phyloP scores from a whole-genome alignment of 2,113 vertebrate genomes.

The Pheucticus melanocephalus region DNA sequence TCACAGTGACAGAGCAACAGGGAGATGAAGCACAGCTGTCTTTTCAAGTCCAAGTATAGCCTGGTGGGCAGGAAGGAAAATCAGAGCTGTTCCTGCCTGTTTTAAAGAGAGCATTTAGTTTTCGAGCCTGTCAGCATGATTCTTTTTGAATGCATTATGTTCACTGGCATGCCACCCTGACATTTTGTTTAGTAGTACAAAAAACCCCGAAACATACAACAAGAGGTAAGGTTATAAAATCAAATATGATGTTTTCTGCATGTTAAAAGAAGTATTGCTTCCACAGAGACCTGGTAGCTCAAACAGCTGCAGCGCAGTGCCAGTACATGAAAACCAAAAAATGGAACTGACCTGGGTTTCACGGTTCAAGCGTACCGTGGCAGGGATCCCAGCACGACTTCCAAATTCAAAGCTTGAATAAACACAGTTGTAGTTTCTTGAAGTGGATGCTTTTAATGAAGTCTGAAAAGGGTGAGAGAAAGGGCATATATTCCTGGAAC shows the following conservation, averaged over 20 bases:
- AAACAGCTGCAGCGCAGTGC: neutral
- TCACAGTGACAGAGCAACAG: neutral
- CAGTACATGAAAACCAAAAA: slow-evolving; percentile 47
- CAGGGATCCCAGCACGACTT: slow-evolving; percentile 8
- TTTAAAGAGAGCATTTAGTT: neutral
- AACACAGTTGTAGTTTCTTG: slow-evolving; percentile 40
- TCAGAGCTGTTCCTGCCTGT: neutral
- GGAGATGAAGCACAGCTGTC: slow-evolving; percentile 4
- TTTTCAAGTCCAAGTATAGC: neutral
- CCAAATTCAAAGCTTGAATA: slow-evolving; percentile 39
- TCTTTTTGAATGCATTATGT: neutral
- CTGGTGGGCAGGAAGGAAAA: slow-evolving; percentile 19
- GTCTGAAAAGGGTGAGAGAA: slow-evolving; percentile 49
- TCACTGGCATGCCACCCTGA: slow-evolving; percentile 16
- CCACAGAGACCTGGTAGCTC: slow-evolving; percentile 8
- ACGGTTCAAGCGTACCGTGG: slow-evolving; percentile 14
- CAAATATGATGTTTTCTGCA: slow-evolving; percentile 21
- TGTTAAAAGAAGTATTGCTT: slow-evolving; percentile 20
- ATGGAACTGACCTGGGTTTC: slow-evolving; percentile 51
- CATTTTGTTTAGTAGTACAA: slow-evolving; percentile 21
- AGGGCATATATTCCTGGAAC: slow-evolving; percentile 25
- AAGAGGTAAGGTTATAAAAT: slow-evolving; percentile 39
- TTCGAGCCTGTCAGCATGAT: neutral
- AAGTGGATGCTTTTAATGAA: slow-evolving; percentile 43
- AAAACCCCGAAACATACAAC: neutral